Base-by-base conservation (phyloP, 2,888 invertebrate species). In the Oxyteleia sp. region DNA sequence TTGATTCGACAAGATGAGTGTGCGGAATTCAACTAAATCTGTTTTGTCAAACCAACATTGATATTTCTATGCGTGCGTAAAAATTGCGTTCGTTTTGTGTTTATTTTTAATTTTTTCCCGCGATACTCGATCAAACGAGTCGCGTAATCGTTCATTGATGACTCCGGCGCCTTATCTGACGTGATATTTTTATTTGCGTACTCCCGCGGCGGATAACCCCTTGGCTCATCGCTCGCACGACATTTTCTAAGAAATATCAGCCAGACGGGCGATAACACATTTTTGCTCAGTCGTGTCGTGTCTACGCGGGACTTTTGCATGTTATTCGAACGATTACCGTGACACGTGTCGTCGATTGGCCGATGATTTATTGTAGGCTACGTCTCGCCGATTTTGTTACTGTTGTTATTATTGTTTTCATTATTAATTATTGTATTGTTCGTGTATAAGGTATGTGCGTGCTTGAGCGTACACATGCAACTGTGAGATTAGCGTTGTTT, bases 191-290 rank as follows among this genome's bases (percentile, higher is more conserved):
- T 83, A 74, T 64, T 81, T 83, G 26, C 35, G 55, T 68, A 71
- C 69, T 68, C 74, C 69, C 51, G 13, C 55, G 41, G 35, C 76
- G 75, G 87, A 87, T 87, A 87, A 87, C 86, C 85, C 74, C 72
- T 55, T 51, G 59, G 66, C 63, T 59, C 71, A 76, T 82, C 64
- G 23, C 23, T 45, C 72, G 51, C 59, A 66, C 75, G 83, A 84
- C 78, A 80, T 75, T 75, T 84, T 79, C 71, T 79, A 47, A 69
- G 74, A 72, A 83, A 64, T 79, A 83, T 79, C 83, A 63, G 64
- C 68, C 72, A 74, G 84, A 86, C 83, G 26, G 16, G 23, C 41
- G 69, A 84, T 85, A 80, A 69, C 63, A 55, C 41, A 74, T 45
- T 72, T 82, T 82, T 80, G 41, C 43, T 26, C 47, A 26, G n/a